Evolutionary conservation across 2,888 invertebrate genomes (phyloP).

Genomic region (Hyppa rectilinea): DNA sequence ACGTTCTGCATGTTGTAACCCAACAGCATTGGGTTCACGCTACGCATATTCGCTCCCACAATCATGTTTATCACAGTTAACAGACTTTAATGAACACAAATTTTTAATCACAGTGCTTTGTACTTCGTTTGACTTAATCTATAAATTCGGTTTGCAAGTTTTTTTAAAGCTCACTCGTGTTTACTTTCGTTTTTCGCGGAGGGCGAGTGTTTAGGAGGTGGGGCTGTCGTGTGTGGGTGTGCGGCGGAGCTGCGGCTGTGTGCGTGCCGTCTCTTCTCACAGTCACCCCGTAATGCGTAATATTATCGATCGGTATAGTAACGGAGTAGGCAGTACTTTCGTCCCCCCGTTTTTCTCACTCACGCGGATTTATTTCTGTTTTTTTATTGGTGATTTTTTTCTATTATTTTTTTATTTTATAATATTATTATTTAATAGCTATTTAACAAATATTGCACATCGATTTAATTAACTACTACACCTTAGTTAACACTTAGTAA

Average conservation of each 20-base stretch:
- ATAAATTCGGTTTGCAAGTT: conserved; percentile 88
- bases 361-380: conserved; percentile 80
- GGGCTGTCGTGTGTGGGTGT: conserved; percentile 75
- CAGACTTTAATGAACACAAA: conserved; percentile 79
- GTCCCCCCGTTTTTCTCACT: conserved; percentile 80
- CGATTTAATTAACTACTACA: conserved; percentile 37
- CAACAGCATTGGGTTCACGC: conserved; percentile 82
- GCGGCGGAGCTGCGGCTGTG: conserved; percentile 76
- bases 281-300: conserved; percentile 89
- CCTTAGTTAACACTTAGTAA: conserved; percentile 51
- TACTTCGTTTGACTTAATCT: conserved; percentile 84
- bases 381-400: conserved; percentile 68
- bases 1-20: conserved; percentile 80
- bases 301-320: conserved; percentile 90
- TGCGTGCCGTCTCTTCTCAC: conserved; percentile 75
- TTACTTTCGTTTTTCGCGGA: conserved; percentile 83
- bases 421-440: conserved; percentile 45
- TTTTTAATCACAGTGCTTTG: conserved; percentile 84
- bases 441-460: conserved; percentile 56
- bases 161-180: conserved; percentile 86
- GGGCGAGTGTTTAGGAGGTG: conserved; percentile 71
- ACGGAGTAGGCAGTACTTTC: conserved; percentile 77
- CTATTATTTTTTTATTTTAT: conserved; percentile 50
- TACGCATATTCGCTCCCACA: conserved; percentile 84
- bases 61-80: conserved; percentile 85